Evolutionary conservation across 2,113 vertebrate species (phyloP).

Genomic region (Oryzias javanicus): DNA sequence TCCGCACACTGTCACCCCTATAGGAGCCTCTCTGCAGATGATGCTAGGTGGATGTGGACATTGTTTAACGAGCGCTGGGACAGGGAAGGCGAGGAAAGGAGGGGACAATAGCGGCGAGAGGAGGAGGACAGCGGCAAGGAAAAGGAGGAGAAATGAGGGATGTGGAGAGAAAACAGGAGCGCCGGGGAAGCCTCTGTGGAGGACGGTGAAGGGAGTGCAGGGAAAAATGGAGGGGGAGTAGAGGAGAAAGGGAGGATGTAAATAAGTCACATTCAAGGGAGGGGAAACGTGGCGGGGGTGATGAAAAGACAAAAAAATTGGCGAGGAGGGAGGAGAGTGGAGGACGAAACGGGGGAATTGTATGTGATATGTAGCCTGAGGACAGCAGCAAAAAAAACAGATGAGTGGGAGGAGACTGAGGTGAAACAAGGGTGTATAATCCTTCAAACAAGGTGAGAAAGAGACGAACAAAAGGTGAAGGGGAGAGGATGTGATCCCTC

Average conservation of each 20-base stretch:
- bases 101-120: constrained; percentile 7
- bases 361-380: constrained; percentile 62
- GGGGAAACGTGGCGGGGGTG: constrained; percentile 4
- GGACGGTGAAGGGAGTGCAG: constrained; percentile 1
- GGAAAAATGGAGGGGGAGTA: neutral
- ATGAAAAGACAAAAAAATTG: constrained; percentile 15
- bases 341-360: constrained; percentile 56
- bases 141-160: constrained; percentile 1
- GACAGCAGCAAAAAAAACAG: constrained; percentile 38
- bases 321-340: constrained; percentile 24
- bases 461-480: constrained; percentile 43
- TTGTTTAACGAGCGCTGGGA: constrained; percentile 70
- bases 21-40: constrained; percentile 55
- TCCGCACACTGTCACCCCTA: constrained; percentile 35
- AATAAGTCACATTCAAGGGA: constrained; percentile 28
- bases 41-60: constrained; percentile 62
- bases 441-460: constrained; percentile 43
- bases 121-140: constrained; percentile 33
- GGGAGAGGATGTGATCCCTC: constrained; percentile 34
- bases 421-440: constrained; percentile 37
- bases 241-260: constrained; percentile 17
- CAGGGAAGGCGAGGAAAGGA: constrained; percentile 22
- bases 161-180: neutral
- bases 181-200: neutral
- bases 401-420: constrained; percentile 19